Base-by-base conservation (phyloP, 2,797 vertebrate species). In the Mionectes olivaceus region DNA sequence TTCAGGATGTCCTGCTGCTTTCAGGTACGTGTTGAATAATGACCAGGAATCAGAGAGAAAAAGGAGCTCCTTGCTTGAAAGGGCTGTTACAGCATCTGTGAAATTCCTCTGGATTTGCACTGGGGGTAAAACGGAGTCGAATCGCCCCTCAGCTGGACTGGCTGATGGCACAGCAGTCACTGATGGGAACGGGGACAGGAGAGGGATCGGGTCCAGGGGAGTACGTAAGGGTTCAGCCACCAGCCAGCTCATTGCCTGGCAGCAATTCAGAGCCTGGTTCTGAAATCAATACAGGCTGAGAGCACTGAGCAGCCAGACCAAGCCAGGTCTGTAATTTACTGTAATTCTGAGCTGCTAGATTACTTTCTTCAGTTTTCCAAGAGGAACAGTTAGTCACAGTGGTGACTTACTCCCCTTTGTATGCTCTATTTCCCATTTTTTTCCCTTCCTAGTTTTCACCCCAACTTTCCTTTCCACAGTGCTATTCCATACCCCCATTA, bases 251-350 rank as follows among this genome's bases (percentile, higher is more conserved):
- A 86, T 18, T 82, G 87, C 70, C 87, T 91, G 91, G 85, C 83
- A 94, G 95, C 87, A 86, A 70, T 92, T 81, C 94, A 46, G 3
- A 94, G 89, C 86, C 78, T 75, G 75, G 27, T 68, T 77, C 81
- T 47, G 89, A 89, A 95, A 95, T 95, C 95, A 43, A 85, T 89
- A 83, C 83, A 91, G 83, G 52, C 91, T 88, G 83, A 74, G 77
- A 94, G 87, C 85, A 49, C 89, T 91, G 85, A 46, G 82, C 82
- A 91, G 82, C 83, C 87, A 93, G 49, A 49, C 85, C 7, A 53
- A 93, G 92, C 59, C 83, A 80, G 77, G 39, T 33, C 90, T 94
- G 93, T 79, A 90, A 94, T 94, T 96, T 95, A 94, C 93, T 86
- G 91, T 91, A 92, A 89, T 94, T 92, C 91, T 60, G 44, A 92